A percentile compares a stretch with the other conserved stretches of the same genome.
These are phyloP conservation scores for Polydrusus tereticollis DNA, from an alignment of 2,888 invertebrate genomes.

Conservation along the genomic window DNA sequence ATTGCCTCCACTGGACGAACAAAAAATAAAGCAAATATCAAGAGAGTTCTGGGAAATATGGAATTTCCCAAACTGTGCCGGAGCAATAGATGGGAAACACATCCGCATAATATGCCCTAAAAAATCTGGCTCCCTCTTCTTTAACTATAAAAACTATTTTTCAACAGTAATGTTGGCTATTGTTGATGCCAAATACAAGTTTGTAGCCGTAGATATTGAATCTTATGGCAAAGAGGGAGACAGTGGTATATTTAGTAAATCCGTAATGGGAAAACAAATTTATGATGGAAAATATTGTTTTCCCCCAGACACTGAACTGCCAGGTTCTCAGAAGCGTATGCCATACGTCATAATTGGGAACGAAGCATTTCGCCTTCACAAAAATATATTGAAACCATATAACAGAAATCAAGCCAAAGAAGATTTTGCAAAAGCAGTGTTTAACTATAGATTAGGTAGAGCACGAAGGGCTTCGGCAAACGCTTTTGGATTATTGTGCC, in stretches of 20 bases:
- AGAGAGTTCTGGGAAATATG: slow-evolving; percentile 8
- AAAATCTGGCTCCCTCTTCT: neutral
- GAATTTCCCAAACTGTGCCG: slow-evolving; percentile 15
- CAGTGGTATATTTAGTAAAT: slow-evolving; percentile 11
- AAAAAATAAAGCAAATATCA: slow-evolving; percentile 13
- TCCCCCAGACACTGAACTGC: neutral
- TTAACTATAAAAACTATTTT: slow-evolving; percentile 39
- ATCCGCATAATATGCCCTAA: slow-evolving; percentile 17
- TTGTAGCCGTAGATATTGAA: slow-evolving; percentile 46
- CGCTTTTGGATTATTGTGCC: slow-evolving; percentile 13
- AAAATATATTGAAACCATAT: slow-evolving; percentile 9
- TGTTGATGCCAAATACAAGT: slow-evolving; percentile 42
- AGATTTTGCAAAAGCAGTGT: slow-evolving; percentile 16
- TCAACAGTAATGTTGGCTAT: slow-evolving; percentile 42
- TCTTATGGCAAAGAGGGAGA: slow-evolving; percentile 43
- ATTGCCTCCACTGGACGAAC: slow-evolving; percentile 4
- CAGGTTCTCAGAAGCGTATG: slow-evolving; percentile 1
- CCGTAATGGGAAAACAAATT: neutral
- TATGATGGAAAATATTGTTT: slow-evolving; percentile 2
- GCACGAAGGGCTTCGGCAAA: slow-evolving; percentile 12
- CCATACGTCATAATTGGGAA: slow-evolving; percentile 7
- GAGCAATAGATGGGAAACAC: slow-evolving; percentile 18
- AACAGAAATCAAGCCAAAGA: slow-evolving; percentile 7
- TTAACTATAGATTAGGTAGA: slow-evolving; percentile 7
- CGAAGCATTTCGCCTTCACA: neutral